Base-by-base conservation (phyloP, 2,113 vertebrate species). In the Athene noctua region DNA sequence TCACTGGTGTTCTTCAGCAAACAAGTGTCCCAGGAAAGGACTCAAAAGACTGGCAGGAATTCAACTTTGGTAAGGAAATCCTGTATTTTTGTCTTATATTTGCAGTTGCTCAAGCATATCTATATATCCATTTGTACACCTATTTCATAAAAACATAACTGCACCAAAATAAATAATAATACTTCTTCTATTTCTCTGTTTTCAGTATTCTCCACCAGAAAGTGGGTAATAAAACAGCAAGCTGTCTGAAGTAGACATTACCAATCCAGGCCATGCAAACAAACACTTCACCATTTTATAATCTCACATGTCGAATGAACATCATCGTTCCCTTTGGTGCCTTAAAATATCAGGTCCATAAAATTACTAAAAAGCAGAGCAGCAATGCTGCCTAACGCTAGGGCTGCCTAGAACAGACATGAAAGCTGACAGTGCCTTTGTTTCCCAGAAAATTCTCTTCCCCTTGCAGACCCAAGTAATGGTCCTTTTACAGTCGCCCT, bases 261-360 rank as follows among this genome's bases (percentile, higher is more conserved):
- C 63, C 87, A 58, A 68, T 18, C 83, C 77, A 80, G 57, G 65
- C 88, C 90, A 94, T 85, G 90, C 90, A 88, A 96, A 93, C 87
- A 86, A 94, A 95, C 87, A 89, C 79, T 87, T 89, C 73, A 84
- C 58, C 63, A 61, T 70, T 96, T 97, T 92, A 97, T 87, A 88
- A 70, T 81, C 95, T 91, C 73, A 65, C 77, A 57, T 79, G 55
- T 84, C 1, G 5, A 91, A 90, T 57, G 84, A 94, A 86, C 63
- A 86, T 61, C 84, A 86, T 82, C 32, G 4, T 63, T 96, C 96
- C 96, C 92, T 92, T 95, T 36, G 90, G 90, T 94, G 80, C 85
- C 80, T 92, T 95, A 94, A 96, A 95, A 62, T 80, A 80, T 38
- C 79, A 79, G 78, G 65, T 87, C 82, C 78, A 81, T 95, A 93